phyloP scores from a whole-genome alignment of 2,888 invertebrate species.

The Lepidochitona cinerea region DNA sequence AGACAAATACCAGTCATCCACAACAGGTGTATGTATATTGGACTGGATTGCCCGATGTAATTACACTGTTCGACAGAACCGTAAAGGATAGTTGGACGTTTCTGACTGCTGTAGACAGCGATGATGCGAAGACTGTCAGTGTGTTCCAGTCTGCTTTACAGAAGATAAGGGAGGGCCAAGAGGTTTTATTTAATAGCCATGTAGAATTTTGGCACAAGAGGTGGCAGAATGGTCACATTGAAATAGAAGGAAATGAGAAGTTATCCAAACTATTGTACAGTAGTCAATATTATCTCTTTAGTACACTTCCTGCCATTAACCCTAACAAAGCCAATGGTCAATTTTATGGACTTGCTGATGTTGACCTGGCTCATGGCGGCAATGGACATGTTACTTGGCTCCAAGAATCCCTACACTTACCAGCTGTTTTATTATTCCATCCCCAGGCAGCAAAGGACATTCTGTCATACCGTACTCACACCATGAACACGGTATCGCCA shows the following conservation, averaged over 20 bases:
- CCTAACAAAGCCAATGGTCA: conserved; percentile 32
- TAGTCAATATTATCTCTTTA: conserved; percentile 20
- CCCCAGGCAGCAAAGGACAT: conserved; percentile 43
- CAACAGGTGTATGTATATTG: neutral
- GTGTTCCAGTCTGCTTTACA: neutral
- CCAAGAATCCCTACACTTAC: conserved; percentile 51
- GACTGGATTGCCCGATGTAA: neutral
- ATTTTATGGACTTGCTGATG: conserved; percentile 45
- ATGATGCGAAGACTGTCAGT: neutral
- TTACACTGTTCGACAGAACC: neutral
- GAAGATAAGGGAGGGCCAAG: neutral
- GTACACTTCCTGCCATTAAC: conserved; percentile 45
- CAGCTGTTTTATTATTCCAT: conserved; percentile 47
- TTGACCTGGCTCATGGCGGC: conserved; percentile 32
- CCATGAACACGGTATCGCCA: conserved; percentile 26
- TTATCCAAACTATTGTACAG: neutral
- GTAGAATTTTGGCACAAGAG: neutral
- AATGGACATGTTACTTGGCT: conserved; percentile 57
- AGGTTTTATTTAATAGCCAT: neutral
- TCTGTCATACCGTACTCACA: conserved; percentile 35
- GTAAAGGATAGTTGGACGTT: neutral
- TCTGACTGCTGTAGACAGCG: neutral
- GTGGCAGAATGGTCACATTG: neutral
- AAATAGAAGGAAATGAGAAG: neutral
- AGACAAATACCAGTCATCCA: neutral